Conservation (phyloP, 2,797 vertebrate genomes). For the Gadopsis bispinosus region DNA sequence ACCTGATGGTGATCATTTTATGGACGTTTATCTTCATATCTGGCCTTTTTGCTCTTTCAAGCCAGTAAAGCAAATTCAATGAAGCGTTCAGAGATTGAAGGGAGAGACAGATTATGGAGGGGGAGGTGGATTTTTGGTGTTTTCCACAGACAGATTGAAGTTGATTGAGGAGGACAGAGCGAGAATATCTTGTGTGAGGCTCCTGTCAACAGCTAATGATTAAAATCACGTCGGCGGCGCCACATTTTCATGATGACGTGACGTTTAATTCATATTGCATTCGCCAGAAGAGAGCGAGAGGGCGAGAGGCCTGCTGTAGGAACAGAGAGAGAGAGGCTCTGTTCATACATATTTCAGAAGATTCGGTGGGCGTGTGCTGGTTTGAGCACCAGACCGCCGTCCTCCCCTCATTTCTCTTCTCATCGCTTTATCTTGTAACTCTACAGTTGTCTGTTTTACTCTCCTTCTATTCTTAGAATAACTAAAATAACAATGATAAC, state of each 20-base stretch:
- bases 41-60: not conserved
- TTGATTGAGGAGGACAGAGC: not conserved
- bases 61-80: not conserved
- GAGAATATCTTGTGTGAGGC: not conserved
- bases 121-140: not conserved
- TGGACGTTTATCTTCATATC: not conserved
- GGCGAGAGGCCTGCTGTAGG: not conserved
- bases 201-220: conserved; percentile 12
- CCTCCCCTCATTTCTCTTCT: not conserved
- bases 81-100: not conserved
- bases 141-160: not conserved
- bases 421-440: too few species aligned
- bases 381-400: conserved; percentile 3
- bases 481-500: too few species aligned
- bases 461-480: too few species aligned
- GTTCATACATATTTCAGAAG: conserved; percentile 31
- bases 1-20: not conserved
- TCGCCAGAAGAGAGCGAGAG: not conserved
- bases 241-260: not conserved
- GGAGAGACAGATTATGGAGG: not conserved
- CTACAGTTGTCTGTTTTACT: too few species aligned
- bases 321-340: not conserved
- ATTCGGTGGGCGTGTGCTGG: not conserved
- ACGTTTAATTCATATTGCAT: conserved; percentile 10
- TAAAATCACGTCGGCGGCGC: not conserved